phyloP scores from a whole-genome alignment of 2,113 vertebrate genomes.

The Xiphophorus maculatus region DNA sequence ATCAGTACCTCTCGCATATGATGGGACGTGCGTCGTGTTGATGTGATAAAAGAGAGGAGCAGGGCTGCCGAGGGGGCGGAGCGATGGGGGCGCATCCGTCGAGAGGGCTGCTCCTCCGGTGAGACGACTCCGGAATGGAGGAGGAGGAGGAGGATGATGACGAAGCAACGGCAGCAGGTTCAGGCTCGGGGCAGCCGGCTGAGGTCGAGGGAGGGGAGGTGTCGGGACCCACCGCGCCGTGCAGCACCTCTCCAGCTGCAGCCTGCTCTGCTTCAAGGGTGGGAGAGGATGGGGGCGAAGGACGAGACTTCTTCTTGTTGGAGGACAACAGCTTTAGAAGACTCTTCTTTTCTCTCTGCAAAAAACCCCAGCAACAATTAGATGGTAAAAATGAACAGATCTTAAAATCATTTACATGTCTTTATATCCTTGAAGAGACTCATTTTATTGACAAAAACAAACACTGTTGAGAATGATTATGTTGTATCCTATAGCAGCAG shows the following conservation, averaged over 20 bases:
- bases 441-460: background rate
- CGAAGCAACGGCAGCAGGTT: constrained; percentile 56
- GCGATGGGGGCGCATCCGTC: constrained; percentile 85
- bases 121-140: constrained; percentile 72
- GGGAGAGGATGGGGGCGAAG: constrained; percentile 92
- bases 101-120: constrained; percentile 81
- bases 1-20: constrained; percentile 90
- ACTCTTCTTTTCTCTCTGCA: constrained; percentile 95
- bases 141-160: constrained; percentile 55
- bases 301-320: constrained; percentile 90
- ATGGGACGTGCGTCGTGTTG: constrained; percentile 89
- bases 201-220: constrained; percentile 48
- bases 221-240: constrained; percentile 89
- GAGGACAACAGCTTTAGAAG: constrained; percentile 94
- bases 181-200: constrained; percentile 74
- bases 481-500: background rate
- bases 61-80: constrained; percentile 92
- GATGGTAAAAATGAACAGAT: no score
- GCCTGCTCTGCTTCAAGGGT: constrained; percentile 89
- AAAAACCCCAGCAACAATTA: background rate
- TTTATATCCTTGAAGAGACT: background rate
- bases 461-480: background rate
- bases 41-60: constrained; percentile 88
- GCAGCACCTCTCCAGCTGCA: constrained; percentile 78
- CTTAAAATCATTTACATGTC: background rate